Conservation (phyloP, 2,797 vertebrate species). For the Catharus ustulatus region DNA sequence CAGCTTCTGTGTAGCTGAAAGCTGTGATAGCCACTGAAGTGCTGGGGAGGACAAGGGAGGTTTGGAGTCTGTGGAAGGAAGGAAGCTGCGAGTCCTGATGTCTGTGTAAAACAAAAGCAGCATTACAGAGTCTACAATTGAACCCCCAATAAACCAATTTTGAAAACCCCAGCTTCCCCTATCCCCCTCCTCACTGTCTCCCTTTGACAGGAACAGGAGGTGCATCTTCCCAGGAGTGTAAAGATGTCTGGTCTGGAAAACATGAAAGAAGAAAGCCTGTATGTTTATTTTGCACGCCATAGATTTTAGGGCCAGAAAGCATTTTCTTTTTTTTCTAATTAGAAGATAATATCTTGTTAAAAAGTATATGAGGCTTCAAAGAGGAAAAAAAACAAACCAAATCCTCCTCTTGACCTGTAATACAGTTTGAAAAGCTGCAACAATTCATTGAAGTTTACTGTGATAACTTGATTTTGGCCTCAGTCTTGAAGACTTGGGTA, state of each 20-base stretch:
- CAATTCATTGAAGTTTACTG: slow-evolving; percentile 9
- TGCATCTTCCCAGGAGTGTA: slow-evolving; percentile 26
- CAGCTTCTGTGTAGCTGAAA: background rate
- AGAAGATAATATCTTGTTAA: slow-evolving; percentile 50
- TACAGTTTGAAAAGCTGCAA: slow-evolving; percentile 27
- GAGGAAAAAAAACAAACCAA: slow-evolving; percentile 35
- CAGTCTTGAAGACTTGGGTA: background rate
- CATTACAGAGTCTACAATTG: slow-evolving; percentile 12
- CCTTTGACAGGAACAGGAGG: slow-evolving; percentile 54
- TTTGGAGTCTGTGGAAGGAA: background rate
- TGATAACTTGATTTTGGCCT: slow-evolving; percentile 43
- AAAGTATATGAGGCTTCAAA: slow-evolving; percentile 34
- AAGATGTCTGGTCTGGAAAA: slow-evolving; percentile 58
- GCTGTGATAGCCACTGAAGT: background rate
- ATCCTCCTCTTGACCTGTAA: slow-evolving; percentile 14
- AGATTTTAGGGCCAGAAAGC: slow-evolving; percentile 40
- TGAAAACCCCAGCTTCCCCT: background rate
- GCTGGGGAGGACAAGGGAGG: background rate
- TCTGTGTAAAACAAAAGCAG: slow-evolving; percentile 52
- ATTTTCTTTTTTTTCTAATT: slow-evolving; percentile 24
- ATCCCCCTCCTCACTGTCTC: slow-evolving; percentile 15
- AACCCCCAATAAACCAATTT: slow-evolving; percentile 64
- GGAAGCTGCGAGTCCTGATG: background rate
- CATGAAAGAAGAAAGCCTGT: slow-evolving; percentile 50
- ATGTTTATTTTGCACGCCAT: slow-evolving; percentile 23